Base-by-base conservation (phyloP, 2,888 invertebrate genomes). In the Micoletzkya japonica region DNA sequence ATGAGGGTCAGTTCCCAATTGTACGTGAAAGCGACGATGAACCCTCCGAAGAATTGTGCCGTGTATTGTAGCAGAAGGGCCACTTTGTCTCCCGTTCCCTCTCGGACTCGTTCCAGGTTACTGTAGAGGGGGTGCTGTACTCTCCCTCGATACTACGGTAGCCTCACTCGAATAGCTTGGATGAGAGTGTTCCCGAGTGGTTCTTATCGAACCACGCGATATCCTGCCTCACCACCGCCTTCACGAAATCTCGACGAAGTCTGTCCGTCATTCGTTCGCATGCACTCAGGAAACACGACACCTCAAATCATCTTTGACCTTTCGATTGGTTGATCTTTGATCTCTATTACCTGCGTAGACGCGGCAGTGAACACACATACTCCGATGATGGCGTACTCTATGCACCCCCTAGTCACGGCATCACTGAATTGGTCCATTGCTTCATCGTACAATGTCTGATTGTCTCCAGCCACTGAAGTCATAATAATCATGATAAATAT, bases 211-310 rank as follows among this genome's bases (percentile, higher is more conserved):
- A 67, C 67, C 67, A 67, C 1, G 67, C 67, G 2, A 67, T 44
- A 44, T 67, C 67, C 36, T 67, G 67, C 30, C 67, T 37, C 28
- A 67, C 28, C 3, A 67, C 67, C 1, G 56, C 69, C 50, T 82
- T 78, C 72, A 89, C 86, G 73, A 89, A 88, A 34, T 77, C 76
- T 32, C 85, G 81, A 24, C 89, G 81, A 26, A 89, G 86, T 32
- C 86, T 80, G 67, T 87, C 85, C 0, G 87, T 85, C 84, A 90
- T 89, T 70, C 87, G 78, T 73, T 87, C 87, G 7, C 87, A 86
- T 1, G 87, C 83, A 3, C 81, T 77, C 76, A 86, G 80, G 86
- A 87, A 88, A 73, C 85, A 85, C 4, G 82, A 74, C 7, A 87
- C 85, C 80, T 87, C 84, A 54, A 79, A 17, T 26, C 4, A 26